Percentiles rank a stretch among this genome's conserved stretches.
phyloP scores from a whole-genome alignment of 2,797 vertebrate genomes.

The Labeo calbasu region DNA sequence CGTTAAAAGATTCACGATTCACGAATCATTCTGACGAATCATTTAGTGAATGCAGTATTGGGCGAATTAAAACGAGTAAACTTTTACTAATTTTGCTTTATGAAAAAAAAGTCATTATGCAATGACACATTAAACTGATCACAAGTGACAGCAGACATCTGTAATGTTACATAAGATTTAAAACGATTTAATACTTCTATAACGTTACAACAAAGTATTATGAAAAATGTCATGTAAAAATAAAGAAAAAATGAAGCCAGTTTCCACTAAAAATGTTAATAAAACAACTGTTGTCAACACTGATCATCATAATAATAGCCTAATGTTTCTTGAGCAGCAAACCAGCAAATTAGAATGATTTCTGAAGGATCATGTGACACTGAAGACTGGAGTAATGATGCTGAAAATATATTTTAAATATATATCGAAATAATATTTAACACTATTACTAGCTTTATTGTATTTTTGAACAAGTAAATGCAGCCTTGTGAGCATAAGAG shows the following conservation, averaged over 20 bases:
- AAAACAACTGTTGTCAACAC: background rate
- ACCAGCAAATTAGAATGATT: background rate
- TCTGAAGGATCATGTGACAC: background rate
- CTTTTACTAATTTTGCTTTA: background rate
- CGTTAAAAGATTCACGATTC: background rate
- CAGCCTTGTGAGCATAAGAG: background rate
- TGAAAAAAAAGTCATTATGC: background rate
- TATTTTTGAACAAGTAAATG: background rate
- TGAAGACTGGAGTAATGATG: background rate
- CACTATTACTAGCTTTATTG: background rate
- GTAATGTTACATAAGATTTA: background rate
- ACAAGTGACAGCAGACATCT: background rate
- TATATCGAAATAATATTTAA: background rate
- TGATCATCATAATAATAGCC: background rate
- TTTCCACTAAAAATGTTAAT: too few species aligned
- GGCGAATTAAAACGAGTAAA: background rate
- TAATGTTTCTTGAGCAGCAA: background rate
- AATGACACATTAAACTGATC: background rate
- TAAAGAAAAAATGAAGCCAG: too few species aligned
- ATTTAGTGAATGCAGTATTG: background rate
- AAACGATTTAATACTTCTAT: too few species aligned
- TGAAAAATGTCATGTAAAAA: too few species aligned
- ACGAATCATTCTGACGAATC: background rate
- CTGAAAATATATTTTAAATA: too few species aligned
- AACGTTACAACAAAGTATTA: too few species aligned